Base-by-base conservation (phyloP, 2,797 vertebrate genomes). In the Mareca strepera region DNA sequence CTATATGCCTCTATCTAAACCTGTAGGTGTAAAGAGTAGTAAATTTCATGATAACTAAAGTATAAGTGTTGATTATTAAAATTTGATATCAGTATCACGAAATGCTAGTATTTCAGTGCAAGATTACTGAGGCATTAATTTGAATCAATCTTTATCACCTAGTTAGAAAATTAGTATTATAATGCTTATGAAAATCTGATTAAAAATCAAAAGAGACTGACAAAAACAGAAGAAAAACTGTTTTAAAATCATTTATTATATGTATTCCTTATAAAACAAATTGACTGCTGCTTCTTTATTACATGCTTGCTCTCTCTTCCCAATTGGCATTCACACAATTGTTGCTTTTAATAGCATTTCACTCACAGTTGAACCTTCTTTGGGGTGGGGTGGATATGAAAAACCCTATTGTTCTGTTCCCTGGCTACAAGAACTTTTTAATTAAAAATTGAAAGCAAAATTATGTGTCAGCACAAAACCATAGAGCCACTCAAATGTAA, bases 401-500 rank as follows among this genome's bases (percentile, higher is more conserved):
- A 3, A 5, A 8, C 22, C 12, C 52, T 67, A 9, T 22, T 78
- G 50, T 66, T 88, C 83, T 35, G 18, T 31, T 76, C 31, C n/a
- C 39, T 60, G 43, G 43, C 31, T 87, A 53, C 28, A 28, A 85
- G 88, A 94, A 90, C 48, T 79, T 95, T 50, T 68, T 33, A 76
- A 86, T 92, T 82, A 77, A 84, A 88, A 90, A 31, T 3, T 80
- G 48, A 91, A 94, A 88, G 52, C 39, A 77, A 91, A 76, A 48
- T 16, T 25, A 84, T 63, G 18, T 37, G 56, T 33, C 22, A 77
- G 11, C 17, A 53, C 63, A 74, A 52, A 90, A 94, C 88, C 26
- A 29, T 9, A 75, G 76, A 91, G 74, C 55, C 86, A 41, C 26
- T 66, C 23, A 91, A 69, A 79, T 56, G 43, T 39, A 86, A 84